Evolutionary conservation across 2,113 vertebrate genomes (phyloP), one percentile per base, ranked within the genome.

Genomic region (Tyrannus savana): DNA sequence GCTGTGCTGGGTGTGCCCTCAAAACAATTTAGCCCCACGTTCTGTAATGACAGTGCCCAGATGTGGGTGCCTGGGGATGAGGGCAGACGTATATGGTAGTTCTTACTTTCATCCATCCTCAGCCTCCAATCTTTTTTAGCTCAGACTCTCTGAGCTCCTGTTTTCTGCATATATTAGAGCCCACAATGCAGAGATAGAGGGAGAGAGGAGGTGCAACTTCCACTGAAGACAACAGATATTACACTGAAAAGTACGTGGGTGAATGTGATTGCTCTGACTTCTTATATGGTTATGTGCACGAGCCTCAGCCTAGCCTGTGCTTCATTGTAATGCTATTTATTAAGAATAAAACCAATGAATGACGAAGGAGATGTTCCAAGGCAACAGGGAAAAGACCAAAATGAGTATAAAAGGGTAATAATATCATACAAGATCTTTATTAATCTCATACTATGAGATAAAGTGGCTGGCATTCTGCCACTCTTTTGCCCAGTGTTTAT

Each of bases 41-140:
- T 53, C n/a, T 83, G 12, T 60, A 69, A 47, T 5, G 35, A 49
- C 53, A 46, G 50, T 3, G 5, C 44, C 58, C 49, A 74, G 46
- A 24, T 3, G 6, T 4, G 13, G 28, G 17, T 59, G 31, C 46
- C 39, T 74, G 55, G 37, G 49, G 21, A 69, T 41, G 7, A 69
- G 55, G 22, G 28, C 37, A 73, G 31, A 73, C 0, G 1, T 52
- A 30, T 18, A 10, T 0, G 0, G 33, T 14, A 52, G 13, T 72
- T 81, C 33, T 56, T 75, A 56, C 25, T 76, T 59, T 39, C 24
- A 19, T 69, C 14, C 42, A 39, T 95, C 30, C 67, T 85, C 67
- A 86, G 55, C 37, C 46, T 83, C 55, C 25, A 18, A 35, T 25
- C n/a, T 53, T 10, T 66, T 92, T 80, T 53, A 88, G 68, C 72